Evolutionary conservation across 2,888 invertebrate species (phyloP).

Genomic region (Coelinius sp.): DNA sequence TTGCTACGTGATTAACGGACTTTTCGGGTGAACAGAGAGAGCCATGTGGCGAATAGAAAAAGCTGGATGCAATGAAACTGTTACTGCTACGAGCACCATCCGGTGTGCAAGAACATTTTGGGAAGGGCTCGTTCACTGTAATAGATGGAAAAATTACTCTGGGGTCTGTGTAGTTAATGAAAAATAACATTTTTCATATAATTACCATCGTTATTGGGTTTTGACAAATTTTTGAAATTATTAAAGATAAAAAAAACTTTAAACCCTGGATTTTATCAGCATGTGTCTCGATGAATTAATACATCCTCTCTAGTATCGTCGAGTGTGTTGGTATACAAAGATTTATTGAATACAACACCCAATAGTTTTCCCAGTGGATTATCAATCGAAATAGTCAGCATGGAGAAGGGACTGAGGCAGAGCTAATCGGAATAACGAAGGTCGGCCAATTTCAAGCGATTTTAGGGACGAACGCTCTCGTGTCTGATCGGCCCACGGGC

Average conservation of each 20-base stretch:
- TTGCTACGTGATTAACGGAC: conserved; percentile 31
- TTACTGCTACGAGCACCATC: conserved; percentile 19
- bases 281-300: too few relatives aligned
- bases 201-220: conserved; percentile 7
- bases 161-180: background rate
- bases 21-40: conserved; percentile 36
- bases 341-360: conserved; percentile 25
- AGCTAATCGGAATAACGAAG: conserved; percentile 35
- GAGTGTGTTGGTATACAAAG: background rate
- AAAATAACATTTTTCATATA: background rate
- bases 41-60: conserved; percentile 30
- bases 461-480: conserved; percentile 22
- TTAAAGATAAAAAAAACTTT: too few relatives aligned
- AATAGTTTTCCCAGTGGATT: conserved; percentile 11
- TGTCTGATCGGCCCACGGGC: conserved; percentile 26
- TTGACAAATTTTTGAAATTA: background rate
- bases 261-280: too few relatives aligned
- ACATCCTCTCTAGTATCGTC: background rate
- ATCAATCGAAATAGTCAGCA: conserved; percentile 24
- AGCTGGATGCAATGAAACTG: conserved; percentile 20
- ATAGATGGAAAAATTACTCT: background rate
- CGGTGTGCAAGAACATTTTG: conserved; percentile 19
- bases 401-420: conserved; percentile 6
- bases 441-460: conserved; percentile 31
- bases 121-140: background rate